phyloP scores from a whole-genome alignment of 2,888 invertebrate genomes.

The Formica aserva region DNA sequence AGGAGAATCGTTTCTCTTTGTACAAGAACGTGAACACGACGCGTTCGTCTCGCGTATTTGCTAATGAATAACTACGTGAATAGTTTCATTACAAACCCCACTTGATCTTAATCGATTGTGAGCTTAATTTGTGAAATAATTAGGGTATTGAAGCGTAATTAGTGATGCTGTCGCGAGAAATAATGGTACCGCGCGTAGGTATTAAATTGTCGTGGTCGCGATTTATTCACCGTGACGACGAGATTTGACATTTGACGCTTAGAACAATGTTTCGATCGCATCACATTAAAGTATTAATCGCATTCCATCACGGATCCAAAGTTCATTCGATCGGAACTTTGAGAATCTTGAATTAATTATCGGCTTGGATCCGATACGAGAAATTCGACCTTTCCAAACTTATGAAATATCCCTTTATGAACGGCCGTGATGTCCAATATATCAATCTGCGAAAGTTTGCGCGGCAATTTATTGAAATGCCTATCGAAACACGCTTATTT shows the following conservation, averaged over 20 bases:
- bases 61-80: constrained; percentile 5
- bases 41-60: not conserved
- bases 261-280: constrained; percentile 1
- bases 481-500: not conserved
- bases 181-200: not conserved
- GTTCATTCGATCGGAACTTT: not conserved
- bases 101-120: constrained; percentile 16
- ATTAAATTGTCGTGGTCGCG: not conserved
- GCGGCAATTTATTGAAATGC: not conserved
- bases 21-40: not conserved
- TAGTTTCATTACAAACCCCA: constrained; percentile 1
- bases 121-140: constrained; percentile 38
- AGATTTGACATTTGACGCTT: constrained; percentile 20
- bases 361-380: not conserved
- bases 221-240: not conserved
- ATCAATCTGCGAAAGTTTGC: constrained; percentile 32
- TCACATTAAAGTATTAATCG: constrained; percentile 2
- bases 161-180: not conserved
- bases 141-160: constrained; percentile 22
- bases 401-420: not conserved
- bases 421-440: not conserved
- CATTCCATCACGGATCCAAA: not conserved
- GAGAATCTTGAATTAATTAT: constrained; percentile 18
- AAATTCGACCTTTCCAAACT: not conserved
- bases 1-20: not conserved